phyloP scores from a whole-genome alignment of 2,113 vertebrate species.

The Cololabis saira region DNA sequence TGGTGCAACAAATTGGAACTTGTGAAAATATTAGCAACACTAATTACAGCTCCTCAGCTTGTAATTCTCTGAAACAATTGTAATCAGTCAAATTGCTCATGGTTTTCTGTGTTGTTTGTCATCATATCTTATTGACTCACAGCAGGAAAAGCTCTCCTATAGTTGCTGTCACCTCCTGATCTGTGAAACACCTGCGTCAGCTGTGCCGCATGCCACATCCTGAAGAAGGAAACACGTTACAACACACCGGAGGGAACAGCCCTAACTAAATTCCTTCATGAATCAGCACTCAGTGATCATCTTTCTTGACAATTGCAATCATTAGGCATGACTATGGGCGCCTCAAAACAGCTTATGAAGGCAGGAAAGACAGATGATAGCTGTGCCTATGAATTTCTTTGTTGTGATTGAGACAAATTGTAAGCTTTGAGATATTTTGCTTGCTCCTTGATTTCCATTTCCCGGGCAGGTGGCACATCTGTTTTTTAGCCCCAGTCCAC shows the following conservation, averaged over 20 bases:
- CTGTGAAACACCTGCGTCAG: neutral
- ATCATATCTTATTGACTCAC: conserved; percentile 7
- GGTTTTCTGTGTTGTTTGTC: conserved; percentile 4
- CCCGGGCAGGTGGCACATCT: conserved; percentile 22
- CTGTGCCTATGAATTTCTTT: conserved; percentile 17
- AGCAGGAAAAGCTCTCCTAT: neutral
- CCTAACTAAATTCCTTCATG: too few relatives aligned
- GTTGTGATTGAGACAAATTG: conserved; percentile 21
- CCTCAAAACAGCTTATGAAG: neutral
- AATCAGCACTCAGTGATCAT: too few relatives aligned
- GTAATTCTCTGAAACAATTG: neutral
- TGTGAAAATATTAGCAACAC: conserved; percentile 10
- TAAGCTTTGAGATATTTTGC: conserved; percentile 24
- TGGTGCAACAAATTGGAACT: conserved; percentile 34
- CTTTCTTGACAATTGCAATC: too few relatives aligned
- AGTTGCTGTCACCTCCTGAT: conserved; percentile 13
- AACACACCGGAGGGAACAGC: neutral
- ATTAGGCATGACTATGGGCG: too few relatives aligned
- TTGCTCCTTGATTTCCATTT: conserved; percentile 16
- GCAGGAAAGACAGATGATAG: conserved; percentile 15
- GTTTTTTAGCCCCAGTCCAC: conserved; percentile 30
- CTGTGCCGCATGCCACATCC: neutral
- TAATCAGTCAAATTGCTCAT: conserved; percentile 5
- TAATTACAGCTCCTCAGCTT: conserved; percentile 28
- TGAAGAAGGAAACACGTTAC: neutral